Base-by-base conservation (phyloP, 2,113 vertebrate genomes). In the Taurulus bubalis region DNA sequence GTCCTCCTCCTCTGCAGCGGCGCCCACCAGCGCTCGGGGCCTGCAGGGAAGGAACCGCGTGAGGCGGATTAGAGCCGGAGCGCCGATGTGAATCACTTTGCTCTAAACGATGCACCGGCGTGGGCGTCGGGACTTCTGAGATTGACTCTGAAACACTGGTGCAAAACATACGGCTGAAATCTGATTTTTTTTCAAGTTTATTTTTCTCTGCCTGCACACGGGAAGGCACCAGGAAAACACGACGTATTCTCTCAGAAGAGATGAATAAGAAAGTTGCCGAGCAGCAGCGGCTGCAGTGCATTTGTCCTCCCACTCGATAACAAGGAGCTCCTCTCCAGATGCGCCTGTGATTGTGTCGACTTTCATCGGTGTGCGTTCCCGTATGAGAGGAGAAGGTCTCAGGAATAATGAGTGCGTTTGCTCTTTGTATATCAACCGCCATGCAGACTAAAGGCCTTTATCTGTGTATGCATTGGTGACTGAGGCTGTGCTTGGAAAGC, bases 1-100 rank as follows among this genome's bases (percentile, higher is more conserved):
- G 83, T 22, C 70, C 78, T 71, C 64, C n/a, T 59, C 22, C 34
- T 30, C 71, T 16, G n/a, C n/a, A n/a, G n/a, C n/a, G n/a, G n/a
- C 71, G 30, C 58, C 62, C 66, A 60, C 28, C 0, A 22, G 42
- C 62, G 32, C 12, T 34, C 20, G 20, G 24, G 77, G 77, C 40
- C 45, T 36, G 77, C 59, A 34, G 77, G 42, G 42, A 15, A 36
- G 56, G 26, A 30, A 3, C 30, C 26, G 10, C 36, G 58, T 36
- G 65, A 66, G 60, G 28, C 14, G 14, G 60, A n/a, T 1, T 67
- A 71, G 62, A 72, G 60, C 74, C 60, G 51, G 22, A 24, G 40
- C 77, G 45, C 63, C 18, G 16, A 68, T 81, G 73, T 64, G 64
- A 26, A 80, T 55, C n/a, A 38, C 55, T 45, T 15, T 34, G 69